Evolutionary conservation across 2,888 invertebrate genomes (phyloP).

Genomic region (Plagodis dolabraria): DNA sequence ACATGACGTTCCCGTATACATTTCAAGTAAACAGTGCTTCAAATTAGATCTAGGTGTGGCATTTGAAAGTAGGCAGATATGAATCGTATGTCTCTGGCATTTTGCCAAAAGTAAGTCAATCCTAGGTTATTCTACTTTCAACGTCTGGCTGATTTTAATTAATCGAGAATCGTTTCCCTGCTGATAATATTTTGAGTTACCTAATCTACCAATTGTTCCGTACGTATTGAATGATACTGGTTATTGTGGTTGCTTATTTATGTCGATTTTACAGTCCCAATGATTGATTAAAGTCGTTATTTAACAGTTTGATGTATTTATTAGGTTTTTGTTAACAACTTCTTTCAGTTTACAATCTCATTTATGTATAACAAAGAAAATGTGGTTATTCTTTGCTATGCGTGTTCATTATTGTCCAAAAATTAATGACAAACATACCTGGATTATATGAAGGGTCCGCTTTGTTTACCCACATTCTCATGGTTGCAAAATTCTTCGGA

Average conservation of each 20-base stretch:
- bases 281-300: too few relatives aligned
- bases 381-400: neutral
- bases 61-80: conserved; percentile 41
- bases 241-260: too few relatives aligned
- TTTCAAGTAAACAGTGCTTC: conserved; percentile 37
- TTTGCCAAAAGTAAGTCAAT: conserved; percentile 58
- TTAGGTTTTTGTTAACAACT: neutral
- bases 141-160: conserved; percentile 57
- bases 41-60: conserved; percentile 52
- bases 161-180: too few relatives aligned
- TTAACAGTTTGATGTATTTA: too few relatives aligned
- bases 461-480: conserved; percentile 36
- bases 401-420: conserved; percentile 13
- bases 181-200: too few relatives aligned
- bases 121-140: conserved; percentile 73
- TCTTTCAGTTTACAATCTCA: conserved; percentile 6
- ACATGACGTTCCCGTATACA: conserved; percentile 28
- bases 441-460: conserved; percentile 25
- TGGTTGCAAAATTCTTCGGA: conserved; percentile 24
- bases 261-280: too few relatives aligned
- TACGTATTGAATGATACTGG: too few relatives aligned
- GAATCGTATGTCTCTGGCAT: conserved; percentile 59
- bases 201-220: too few relatives aligned
- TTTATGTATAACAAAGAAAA: conserved; percentile 3
- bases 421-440: conserved; percentile 32